These are phyloP conservation scores for Lepidocolaptes lacrymiger DNA, from an alignment of 2,797 vertebrate genomes.

Conservation along the genomic window DNA sequence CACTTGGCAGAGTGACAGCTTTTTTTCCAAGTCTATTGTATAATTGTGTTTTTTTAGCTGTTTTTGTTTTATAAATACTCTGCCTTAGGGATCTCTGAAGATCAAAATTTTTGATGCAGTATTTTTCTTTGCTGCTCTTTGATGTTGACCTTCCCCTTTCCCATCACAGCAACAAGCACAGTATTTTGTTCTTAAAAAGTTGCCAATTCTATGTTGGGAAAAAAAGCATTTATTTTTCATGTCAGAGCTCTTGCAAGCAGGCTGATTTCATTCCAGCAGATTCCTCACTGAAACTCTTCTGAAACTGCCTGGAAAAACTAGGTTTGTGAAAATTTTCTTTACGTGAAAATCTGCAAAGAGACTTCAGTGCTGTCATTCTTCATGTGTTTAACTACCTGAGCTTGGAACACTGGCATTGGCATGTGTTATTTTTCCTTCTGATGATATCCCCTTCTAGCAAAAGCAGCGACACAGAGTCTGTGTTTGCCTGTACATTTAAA, in stretches of 20 bases:
- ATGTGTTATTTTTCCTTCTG: background rate
- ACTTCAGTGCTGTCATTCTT: background rate
- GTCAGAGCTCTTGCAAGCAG: constrained; percentile 1
- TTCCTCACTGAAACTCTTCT: background rate
- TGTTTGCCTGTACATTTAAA: background rate
- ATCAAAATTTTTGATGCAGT: constrained; percentile 53
- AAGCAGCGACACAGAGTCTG: background rate
- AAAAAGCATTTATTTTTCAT: constrained; percentile 27
- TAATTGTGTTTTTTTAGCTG: constrained; percentile 70
- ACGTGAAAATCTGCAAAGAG: background rate
- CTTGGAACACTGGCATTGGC: background rate
- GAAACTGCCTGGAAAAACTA: background rate
- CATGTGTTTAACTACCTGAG: background rate
- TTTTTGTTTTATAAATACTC: constrained; percentile 68
- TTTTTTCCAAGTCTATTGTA: constrained; percentile 42
- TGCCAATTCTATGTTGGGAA: constrained; percentile 29
- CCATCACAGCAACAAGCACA: background rate
- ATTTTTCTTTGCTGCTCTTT: constrained; percentile 57
- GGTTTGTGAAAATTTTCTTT: background rate
- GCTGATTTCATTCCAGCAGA: background rate
- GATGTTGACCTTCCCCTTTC: constrained; percentile 51
- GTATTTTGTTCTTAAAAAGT: constrained; percentile 54
- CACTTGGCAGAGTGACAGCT: constrained; percentile 54
- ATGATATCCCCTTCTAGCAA: background rate
- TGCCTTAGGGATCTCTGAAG: constrained; percentile 44